A percentile compares a stretch with the other conserved stretches of the same genome.
Conservation (phyloP, 2,888 invertebrate genomes). For the Drosophila flavopinicola region DNA sequence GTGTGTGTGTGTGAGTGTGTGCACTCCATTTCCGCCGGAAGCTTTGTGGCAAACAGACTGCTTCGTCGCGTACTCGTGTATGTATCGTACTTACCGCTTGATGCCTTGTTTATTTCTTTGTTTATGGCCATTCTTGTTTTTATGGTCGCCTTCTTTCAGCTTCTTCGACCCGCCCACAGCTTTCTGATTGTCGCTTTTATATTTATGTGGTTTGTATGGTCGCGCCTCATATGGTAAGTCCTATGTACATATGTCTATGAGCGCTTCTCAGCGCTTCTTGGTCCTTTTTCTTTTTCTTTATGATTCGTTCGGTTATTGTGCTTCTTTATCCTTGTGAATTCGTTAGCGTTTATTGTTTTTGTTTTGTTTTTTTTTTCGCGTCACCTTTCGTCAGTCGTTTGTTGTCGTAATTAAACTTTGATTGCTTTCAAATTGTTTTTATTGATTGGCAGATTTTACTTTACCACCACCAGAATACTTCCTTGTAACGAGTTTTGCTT, state of each 20-base stretch:
- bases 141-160: constrained; percentile 41
- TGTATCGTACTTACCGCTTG: constrained; percentile 66
- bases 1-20: constrained; percentile 26
- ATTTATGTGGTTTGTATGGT: constrained; percentile 64
- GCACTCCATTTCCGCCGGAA: constrained; percentile 75
- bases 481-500: constrained; percentile 36
- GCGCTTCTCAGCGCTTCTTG: constrained; percentile 17
- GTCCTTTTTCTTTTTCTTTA: constrained; percentile 54
- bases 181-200: constrained; percentile 69
- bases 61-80: constrained; percentile 41
- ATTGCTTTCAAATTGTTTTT: constrained; percentile 76
- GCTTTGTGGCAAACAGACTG: constrained; percentile 57
- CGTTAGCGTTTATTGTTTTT: constrained; percentile 58
- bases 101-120: constrained; percentile 75
- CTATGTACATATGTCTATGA: constrained; percentile 46
- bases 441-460: constrained; percentile 67
- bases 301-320: constrained; percentile 48
- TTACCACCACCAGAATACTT: constrained; percentile 12
- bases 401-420: constrained; percentile 77
- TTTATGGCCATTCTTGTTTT: constrained; percentile 65
- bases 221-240: constrained; percentile 63
- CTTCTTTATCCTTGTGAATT: constrained; percentile 48
- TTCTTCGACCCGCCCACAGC: constrained; percentile 15
- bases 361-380: constrained; percentile 15
- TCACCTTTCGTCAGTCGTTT: constrained; percentile 55